A percentile compares a stretch with the other conserved stretches of the same genome.
Conservation (phyloP, 2,888 invertebrate species). For the Melanostoma scalare region DNA sequence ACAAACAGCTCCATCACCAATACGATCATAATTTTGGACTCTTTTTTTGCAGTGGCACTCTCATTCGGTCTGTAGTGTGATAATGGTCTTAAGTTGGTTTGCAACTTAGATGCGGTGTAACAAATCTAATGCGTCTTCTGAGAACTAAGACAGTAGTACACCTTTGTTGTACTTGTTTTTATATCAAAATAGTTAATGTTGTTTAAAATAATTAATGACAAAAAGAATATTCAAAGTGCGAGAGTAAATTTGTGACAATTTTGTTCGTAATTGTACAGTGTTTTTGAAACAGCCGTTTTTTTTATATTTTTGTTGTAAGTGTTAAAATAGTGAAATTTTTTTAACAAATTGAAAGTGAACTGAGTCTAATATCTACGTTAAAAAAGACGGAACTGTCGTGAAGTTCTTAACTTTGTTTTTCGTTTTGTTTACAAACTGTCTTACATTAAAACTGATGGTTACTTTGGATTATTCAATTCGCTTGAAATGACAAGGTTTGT, state of each 20-base stretch:
- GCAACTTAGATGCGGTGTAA: conserved; percentile 47
- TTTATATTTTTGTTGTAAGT: too few species aligned
- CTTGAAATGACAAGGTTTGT: conserved; percentile 71
- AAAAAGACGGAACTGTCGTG: conserved; percentile 23
- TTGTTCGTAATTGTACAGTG: too few species aligned
- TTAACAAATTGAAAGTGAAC: conserved; percentile 35
- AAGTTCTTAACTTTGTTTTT: not conserved
- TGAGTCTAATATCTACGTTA: conserved; percentile 36
- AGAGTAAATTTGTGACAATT: not conserved
- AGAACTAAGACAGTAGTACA: conserved; percentile 23
- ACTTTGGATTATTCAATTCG: conserved; percentile 70
- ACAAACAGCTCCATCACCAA: conserved; percentile 53
- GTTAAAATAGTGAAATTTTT: not conserved
- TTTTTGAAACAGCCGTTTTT: too few species aligned
- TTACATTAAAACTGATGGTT: conserved; percentile 68
- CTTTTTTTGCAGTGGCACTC: conserved; percentile 41
- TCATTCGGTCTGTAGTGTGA: conserved; percentile 41
- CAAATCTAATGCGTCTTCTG: conserved; percentile 52
- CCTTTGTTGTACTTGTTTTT: conserved; percentile 8
- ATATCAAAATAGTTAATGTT: not conserved
- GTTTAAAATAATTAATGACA: not conserved
- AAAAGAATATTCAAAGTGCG: not conserved
- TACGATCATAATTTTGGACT: conserved; percentile 62
- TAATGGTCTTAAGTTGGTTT: conserved; percentile 54
- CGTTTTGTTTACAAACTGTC: conserved; percentile 39